A percentile compares a stretch with the other conserved stretches of the same genome.
These are phyloP conservation scores for Setipinna tenuifilis DNA, from an alignment of 2,797 vertebrate species.

Conservation along the genomic window DNA sequence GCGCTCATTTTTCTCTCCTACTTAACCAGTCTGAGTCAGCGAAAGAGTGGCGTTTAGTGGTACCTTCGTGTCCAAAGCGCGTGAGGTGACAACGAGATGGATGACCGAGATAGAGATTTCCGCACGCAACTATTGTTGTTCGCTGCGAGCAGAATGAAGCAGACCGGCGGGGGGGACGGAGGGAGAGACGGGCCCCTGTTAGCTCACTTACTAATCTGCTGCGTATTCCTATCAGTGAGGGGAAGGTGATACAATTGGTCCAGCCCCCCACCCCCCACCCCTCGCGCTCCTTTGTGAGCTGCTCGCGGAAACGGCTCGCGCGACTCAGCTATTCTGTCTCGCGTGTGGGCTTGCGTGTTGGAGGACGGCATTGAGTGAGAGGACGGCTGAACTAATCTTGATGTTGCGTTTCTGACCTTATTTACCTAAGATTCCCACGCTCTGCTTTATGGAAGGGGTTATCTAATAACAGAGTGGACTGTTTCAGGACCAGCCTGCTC, in stretches of 20 bases:
- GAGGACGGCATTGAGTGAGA: conserved; percentile 44
- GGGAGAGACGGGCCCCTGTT: conserved; percentile 57
- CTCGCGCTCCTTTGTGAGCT: conserved; percentile 12
- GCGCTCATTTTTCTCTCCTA: not conserved
- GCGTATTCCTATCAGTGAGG: conserved; percentile 65
- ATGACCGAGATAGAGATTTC: conserved; percentile 72
- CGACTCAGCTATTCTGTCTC: not conserved
- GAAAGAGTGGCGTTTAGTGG: conserved; percentile 39
- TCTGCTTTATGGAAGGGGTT: conserved; percentile 44
- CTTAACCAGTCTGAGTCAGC: conserved; percentile 46
- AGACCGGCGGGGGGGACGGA: conserved; percentile 24
- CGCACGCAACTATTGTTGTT: conserved; percentile 80
- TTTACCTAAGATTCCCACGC: conserved; percentile 56
- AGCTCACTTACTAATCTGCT: conserved; percentile 74
- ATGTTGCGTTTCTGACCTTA: conserved; percentile 45
- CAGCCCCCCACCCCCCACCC: not conserved
- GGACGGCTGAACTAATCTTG: conserved; percentile 50
- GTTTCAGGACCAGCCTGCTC: conserved; percentile 13
- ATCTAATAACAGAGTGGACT: conserved; percentile 37
- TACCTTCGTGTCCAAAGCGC: conserved; percentile 65
- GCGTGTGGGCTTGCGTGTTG: conserved; percentile 55
- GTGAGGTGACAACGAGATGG: conserved; percentile 77
- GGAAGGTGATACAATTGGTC: conserved; percentile 65
- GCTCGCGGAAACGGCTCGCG: not conserved
- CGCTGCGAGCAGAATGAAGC: conserved; percentile 48